Percentiles rank a stretch among this genome's conserved stretches.
These are phyloP conservation scores for Oceanodroma leucorhoa DNA, from an alignment of 2,797 vertebrate genomes.

Conservation along the genomic window DNA sequence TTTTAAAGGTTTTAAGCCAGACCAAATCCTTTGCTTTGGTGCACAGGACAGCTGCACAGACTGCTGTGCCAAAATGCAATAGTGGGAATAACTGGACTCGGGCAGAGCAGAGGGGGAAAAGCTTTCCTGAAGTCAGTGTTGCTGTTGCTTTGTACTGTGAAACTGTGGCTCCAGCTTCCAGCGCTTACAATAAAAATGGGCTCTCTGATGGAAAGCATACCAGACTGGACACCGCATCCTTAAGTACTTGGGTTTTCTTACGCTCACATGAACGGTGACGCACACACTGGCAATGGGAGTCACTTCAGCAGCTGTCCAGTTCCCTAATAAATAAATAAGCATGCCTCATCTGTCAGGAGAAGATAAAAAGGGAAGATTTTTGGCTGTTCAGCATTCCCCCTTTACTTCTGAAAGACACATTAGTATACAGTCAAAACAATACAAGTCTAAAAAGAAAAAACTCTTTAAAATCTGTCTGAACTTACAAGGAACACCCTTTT, in stretches of 20 bases:
- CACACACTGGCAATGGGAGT: neutral
- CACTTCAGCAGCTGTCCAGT: neutral
- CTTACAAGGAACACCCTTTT: neutral
- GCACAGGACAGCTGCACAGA: neutral
- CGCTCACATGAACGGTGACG: neutral
- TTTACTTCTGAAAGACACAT: neutral
- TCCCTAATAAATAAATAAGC: neutral
- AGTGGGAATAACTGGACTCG: rapidly evolving
- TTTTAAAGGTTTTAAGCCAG: neutral
- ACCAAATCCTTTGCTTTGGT: neutral
- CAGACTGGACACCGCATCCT: neutral
- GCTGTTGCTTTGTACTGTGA: neutral
- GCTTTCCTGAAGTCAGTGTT: neutral
- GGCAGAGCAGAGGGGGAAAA: neutral
- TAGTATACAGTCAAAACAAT: neutral
- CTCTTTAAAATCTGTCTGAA: neutral
- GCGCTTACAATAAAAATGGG: neutral
- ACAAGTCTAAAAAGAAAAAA: neutral
- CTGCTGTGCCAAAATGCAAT: neutral
- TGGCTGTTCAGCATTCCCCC: neutral
- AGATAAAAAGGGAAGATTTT: neutral
- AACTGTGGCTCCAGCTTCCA: neutral
- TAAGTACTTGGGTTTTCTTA: neutral
- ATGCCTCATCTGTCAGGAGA: neutral
- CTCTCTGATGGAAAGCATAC: neutral